These are phyloP conservation scores for Sylvia borin DNA, from an alignment of 2,797 vertebrate species.

Conservation along the genomic window DNA sequence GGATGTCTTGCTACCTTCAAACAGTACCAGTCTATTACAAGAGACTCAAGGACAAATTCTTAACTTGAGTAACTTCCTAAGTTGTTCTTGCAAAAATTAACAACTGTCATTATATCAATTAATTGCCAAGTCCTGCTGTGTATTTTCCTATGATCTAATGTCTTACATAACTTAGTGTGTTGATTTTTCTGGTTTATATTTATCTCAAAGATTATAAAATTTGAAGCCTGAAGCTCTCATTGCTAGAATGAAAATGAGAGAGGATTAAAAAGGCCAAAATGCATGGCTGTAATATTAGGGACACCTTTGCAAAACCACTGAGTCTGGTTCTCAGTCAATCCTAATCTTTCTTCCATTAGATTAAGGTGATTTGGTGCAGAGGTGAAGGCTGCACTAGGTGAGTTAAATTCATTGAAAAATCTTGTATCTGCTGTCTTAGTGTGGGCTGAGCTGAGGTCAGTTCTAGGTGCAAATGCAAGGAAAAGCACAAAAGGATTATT, in stretches of 20 bases:
- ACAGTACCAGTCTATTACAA: not conserved
- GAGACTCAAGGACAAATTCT: not conserved
- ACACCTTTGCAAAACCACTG: not conserved
- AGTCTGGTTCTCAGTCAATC: not conserved
- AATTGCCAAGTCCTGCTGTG: not conserved
- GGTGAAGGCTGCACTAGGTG: not conserved
- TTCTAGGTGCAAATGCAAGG: not conserved
- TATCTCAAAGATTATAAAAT: not conserved
- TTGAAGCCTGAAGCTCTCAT: not conserved
- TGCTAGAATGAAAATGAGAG: not conserved
- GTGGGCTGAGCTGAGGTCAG: not conserved
- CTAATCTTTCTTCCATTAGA: not conserved
- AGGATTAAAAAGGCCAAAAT: not conserved
- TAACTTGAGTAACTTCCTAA: not conserved
- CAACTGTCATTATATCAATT: not conserved
- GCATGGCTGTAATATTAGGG: not conserved
- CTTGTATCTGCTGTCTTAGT: not conserved
- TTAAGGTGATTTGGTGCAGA: not conserved
- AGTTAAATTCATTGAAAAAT: not conserved
- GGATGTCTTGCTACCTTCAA: not conserved
- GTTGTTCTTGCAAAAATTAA: not conserved
- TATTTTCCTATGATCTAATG: not conserved
- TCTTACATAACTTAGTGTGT: not conserved
- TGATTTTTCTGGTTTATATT: not conserved
- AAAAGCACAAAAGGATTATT: not conserved